phyloP scores from a whole-genome alignment of 2,113 vertebrate genomes.

The Mus spicilegus region DNA sequence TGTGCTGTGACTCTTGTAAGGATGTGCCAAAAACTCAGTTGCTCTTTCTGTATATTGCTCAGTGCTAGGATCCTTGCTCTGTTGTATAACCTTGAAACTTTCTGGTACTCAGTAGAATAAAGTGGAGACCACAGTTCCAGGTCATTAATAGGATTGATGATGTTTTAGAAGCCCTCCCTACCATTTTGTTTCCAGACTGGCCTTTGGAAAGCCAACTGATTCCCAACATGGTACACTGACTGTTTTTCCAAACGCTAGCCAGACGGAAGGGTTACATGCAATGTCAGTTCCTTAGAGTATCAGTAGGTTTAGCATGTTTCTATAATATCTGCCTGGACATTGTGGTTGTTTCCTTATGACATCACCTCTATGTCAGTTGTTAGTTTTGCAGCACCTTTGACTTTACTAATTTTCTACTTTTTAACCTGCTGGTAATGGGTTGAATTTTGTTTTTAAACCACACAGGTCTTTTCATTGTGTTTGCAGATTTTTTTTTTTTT shows the following conservation, averaged over 20 bases:
- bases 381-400: neutral
- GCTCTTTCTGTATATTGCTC: neutral
- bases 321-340: neutral
- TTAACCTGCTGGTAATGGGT: neutral
- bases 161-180: neutral
- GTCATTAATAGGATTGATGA: neutral
- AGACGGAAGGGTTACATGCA: neutral
- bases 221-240: neutral
- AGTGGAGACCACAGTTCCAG: neutral
- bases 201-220: neutral
- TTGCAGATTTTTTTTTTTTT: neutral
- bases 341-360: neutral
- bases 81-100: neutral
- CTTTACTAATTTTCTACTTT: neutral
- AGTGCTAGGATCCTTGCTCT: neutral
- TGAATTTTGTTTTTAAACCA: neutral
- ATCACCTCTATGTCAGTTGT: neutral
- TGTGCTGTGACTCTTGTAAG: neutral
- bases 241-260: neutral
- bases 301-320: neutral
- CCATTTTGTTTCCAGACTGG: neutral
- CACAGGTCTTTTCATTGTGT: neutral
- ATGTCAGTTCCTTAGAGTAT: neutral
- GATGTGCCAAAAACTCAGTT: too few relatives aligned
- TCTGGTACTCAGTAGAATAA: rapidly evolving